These are phyloP conservation scores for Ephestia elutella DNA, from an alignment of 1,140 invertebrate species.

Conservation along the genomic window DNA sequence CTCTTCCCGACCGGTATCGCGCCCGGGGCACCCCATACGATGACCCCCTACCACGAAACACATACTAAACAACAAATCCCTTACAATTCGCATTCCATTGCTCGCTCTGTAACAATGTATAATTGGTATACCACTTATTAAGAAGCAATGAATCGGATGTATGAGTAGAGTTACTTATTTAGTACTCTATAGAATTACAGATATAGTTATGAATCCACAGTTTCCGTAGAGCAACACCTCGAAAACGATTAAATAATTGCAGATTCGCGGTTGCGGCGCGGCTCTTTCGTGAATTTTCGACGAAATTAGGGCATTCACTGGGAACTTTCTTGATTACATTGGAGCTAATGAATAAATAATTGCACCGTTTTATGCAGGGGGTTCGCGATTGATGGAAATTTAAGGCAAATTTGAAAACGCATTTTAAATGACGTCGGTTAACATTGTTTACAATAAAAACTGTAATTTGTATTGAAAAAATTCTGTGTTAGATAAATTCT, in stretches of 20 bases:
- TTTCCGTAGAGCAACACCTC: slow-evolving; percentile 53
- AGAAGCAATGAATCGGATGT: background rate
- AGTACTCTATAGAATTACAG: background rate
- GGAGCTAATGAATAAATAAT: slow-evolving; percentile 42
- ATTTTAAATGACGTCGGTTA: too few relatives aligned
- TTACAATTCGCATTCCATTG: slow-evolving; percentile 12
- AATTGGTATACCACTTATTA: background rate
- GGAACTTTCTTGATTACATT: slow-evolving; percentile 45
- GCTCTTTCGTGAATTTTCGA: slow-evolving; percentile 45
- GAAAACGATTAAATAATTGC: slow-evolving; percentile 63
- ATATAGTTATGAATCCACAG: slow-evolving; percentile 32
- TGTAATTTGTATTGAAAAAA: too few relatives aligned
- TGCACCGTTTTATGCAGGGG: slow-evolving; percentile 22
- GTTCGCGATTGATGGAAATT: slow-evolving; percentile 5
- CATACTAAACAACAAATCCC: slow-evolving; percentile 13
- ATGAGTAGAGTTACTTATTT: background rate
- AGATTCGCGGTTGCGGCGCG: slow-evolving; percentile 43
- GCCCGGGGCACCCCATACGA: slow-evolving; percentile 54
- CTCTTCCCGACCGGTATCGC: slow-evolving; percentile 52
- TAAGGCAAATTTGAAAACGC: background rate
- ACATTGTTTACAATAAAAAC: too few relatives aligned
- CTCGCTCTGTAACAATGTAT: background rate
- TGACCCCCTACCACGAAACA: slow-evolving; percentile 30
- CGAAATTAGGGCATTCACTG: slow-evolving; percentile 37
- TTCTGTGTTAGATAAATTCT: too few relatives aligned